A percentile compares a stretch with the other conserved stretches of the same genome.
These are phyloP conservation scores for Ligdia adustata DNA, from an alignment of 2,888 invertebrate species.

Conservation along the genomic window DNA sequence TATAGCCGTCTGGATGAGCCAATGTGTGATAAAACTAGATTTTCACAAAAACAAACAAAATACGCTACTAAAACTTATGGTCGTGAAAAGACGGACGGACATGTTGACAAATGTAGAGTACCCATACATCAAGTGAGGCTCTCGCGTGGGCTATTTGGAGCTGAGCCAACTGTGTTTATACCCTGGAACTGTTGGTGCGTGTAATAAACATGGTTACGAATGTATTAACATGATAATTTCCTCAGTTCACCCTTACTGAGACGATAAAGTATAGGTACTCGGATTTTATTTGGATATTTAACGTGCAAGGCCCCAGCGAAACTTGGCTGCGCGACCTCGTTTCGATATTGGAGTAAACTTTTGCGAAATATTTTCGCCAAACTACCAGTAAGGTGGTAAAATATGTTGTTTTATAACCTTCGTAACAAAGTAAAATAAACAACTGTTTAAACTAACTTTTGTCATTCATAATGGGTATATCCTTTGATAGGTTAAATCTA, in stretches of 20 bases:
- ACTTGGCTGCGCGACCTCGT: slow-evolving; percentile 13
- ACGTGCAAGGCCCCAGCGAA: not conserved
- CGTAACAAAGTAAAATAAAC: too few species aligned
- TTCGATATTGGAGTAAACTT: not conserved
- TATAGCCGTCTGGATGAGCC: slow-evolving; percentile 5
- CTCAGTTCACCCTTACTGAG: slow-evolving; percentile 26
- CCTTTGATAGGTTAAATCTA: too few species aligned
- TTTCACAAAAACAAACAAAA: slow-evolving; percentile 20
- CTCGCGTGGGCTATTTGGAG: slow-evolving; percentile 52
- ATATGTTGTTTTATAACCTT: too few species aligned
- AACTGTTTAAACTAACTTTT: too few species aligned
- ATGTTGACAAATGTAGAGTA: slow-evolving; percentile 58
- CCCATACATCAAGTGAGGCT: slow-evolving; percentile 41
- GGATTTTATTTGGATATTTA: slow-evolving; percentile 19
- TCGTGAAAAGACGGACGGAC: slow-evolving; percentile 39
- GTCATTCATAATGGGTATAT: too few species aligned
- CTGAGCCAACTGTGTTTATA: slow-evolving; percentile 63
- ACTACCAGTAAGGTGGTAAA: too few species aligned
- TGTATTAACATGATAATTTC: slow-evolving; percentile 57
- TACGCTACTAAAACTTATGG: slow-evolving; percentile 25
- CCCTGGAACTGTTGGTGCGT: slow-evolving; percentile 55
- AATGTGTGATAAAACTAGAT: slow-evolving; percentile 18
- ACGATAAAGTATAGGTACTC: slow-evolving; percentile 20
- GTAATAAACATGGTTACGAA: slow-evolving; percentile 51
- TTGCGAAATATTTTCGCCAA: too few species aligned